Conservation (phyloP, 2,113 vertebrate species). For the Xiphias gladius region DNA sequence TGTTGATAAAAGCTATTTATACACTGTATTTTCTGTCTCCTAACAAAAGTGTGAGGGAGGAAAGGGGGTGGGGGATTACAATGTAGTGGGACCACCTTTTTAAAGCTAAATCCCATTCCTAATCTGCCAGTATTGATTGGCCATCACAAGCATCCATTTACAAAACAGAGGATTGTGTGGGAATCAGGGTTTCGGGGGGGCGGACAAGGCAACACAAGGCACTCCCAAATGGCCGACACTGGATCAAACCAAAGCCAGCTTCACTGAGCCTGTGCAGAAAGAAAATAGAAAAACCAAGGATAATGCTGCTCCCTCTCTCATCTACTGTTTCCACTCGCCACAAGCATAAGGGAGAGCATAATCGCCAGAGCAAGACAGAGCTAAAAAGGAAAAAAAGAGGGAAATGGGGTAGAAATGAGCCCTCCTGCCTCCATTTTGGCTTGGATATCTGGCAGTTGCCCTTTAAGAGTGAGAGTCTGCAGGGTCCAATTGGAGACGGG, state of each 20-base stretch:
- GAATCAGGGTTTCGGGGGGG: constrained; percentile 43
- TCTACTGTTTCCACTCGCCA: constrained; percentile 50
- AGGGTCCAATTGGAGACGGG: constrained; percentile 71
- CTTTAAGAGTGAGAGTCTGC: constrained; percentile 79
- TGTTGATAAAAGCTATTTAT: constrained; percentile 71
- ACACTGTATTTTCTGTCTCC: constrained; percentile 61
- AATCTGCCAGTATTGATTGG: constrained; percentile 84
- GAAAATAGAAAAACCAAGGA: constrained; percentile 46
- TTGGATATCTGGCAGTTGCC: constrained; percentile 76
- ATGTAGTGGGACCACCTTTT: constrained; percentile 80
- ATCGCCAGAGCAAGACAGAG: constrained; percentile 56
- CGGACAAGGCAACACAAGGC: constrained; percentile 53
- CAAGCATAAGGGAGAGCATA: constrained; percentile 47
- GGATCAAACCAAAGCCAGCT: constrained; percentile 71
- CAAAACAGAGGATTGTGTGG: constrained; percentile 65
- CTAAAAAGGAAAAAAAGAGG: constrained; percentile 25
- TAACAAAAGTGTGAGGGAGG: constrained; percentile 55
- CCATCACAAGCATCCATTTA: constrained; percentile 75
- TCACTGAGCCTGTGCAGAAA: constrained; percentile 43
- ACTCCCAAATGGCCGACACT: constrained; percentile 69
- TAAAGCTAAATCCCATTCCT: constrained; percentile 80
- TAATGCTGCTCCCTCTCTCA: constrained; percentile 57
- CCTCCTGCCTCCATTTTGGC: constrained; percentile 76
- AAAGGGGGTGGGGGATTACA: constrained; percentile 73
- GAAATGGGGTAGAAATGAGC: constrained; percentile 57